Conservation (phyloP, 2,113 vertebrate genomes). For the Ochotona princeps region DNA sequence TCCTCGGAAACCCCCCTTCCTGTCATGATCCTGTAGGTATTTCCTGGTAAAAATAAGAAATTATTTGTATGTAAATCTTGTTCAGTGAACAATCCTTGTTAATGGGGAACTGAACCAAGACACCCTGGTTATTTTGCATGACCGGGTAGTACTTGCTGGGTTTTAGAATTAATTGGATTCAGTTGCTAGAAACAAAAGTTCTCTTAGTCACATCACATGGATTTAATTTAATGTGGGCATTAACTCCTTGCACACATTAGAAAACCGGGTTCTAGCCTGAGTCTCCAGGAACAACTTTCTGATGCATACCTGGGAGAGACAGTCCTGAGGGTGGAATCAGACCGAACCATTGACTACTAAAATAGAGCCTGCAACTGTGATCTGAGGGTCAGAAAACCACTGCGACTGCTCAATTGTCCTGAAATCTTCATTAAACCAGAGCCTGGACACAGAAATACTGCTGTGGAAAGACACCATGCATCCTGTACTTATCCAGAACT, state of each 20-base stretch:
- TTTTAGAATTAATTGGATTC: background rate
- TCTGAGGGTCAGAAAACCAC: background rate
- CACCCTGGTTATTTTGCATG: background rate
- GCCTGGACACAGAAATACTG: background rate
- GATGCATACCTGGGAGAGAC: background rate
- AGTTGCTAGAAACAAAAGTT: background rate
- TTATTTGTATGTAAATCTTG: background rate
- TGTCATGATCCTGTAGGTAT: background rate
- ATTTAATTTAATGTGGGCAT: background rate
- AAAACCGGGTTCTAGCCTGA: background rate
- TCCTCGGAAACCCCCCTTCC: background rate
- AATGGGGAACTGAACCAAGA: background rate
- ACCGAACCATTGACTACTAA: background rate
- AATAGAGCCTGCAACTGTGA: background rate
- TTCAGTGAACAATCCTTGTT: background rate
- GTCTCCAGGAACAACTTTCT: background rate
- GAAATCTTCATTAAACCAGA: background rate
- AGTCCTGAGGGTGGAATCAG: too few relatives aligned
- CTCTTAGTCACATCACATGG: too few relatives aligned
- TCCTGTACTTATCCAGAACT: background rate
- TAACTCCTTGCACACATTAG: background rate
- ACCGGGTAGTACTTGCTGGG: background rate
- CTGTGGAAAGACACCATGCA: background rate
- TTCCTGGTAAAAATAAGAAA: background rate
- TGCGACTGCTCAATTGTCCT: background rate